Evolutionary conservation across 2,888 invertebrate genomes (phyloP).

Genomic region (Argynnis bischoffii): DNA sequence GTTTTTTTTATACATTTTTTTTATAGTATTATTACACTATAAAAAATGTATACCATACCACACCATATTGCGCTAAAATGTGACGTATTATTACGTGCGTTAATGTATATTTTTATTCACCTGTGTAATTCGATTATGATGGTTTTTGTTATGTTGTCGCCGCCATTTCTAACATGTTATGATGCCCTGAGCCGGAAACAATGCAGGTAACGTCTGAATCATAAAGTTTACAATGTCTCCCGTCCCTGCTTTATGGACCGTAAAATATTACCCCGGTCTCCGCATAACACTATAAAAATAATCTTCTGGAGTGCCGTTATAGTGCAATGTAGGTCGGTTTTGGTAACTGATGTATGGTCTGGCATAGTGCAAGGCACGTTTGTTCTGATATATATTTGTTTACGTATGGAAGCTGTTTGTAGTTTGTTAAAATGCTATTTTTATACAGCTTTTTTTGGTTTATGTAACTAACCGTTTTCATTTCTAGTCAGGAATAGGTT

Average conservation of each 20-base stretch:
- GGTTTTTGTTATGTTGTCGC: conserved; percentile 10
- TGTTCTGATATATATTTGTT: neutral
- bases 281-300: conserved; percentile 42
- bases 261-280: conserved; percentile 62
- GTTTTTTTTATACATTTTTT: neutral
- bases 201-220: conserved; percentile 51
- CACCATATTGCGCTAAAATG: neutral
- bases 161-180: conserved; percentile 10
- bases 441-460: neutral
- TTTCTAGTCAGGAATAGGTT: too few species aligned
- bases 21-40: neutral
- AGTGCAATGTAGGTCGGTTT: conserved; percentile 20
- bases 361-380: neutral
- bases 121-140: conserved; percentile 16
- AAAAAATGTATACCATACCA: neutral
- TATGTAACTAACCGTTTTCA: neutral
- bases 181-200: conserved; percentile 42
- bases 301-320: conserved; percentile 37
- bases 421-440: neutral
- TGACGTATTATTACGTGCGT: conserved; percentile 7
- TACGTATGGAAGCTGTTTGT: neutral
- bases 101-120: conserved; percentile 5
- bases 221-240: conserved; percentile 55
- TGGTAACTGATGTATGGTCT: conserved; percentile 7
- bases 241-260: conserved; percentile 58